Evolutionary conservation across 2,888 invertebrate species (phyloP), one percentile per base, ranked within the genome.

Genomic region (Trachelus troglodyta): DNA sequence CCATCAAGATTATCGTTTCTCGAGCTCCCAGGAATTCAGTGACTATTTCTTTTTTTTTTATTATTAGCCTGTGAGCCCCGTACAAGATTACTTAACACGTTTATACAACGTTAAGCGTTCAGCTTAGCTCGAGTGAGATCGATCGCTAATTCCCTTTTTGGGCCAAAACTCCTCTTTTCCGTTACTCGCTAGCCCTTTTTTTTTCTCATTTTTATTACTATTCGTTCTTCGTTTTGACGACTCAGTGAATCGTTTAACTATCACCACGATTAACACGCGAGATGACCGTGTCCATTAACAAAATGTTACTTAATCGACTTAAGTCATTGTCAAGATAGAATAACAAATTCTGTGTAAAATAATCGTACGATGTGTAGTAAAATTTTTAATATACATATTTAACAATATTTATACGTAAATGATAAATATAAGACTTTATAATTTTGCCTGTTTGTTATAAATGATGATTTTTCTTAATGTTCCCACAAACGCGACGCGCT

Each of bases 271-370:
- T 71, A 71, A 71, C 71, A 71, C 31, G 15, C 33, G 71, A 33
- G 71, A 71, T 85, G 84, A 87, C 85, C 84, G 85, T 87, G 87
- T 90, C 87, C 87, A 87, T 81, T 87, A 86, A 87, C 79, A 81
- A 84, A 84, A 23, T 56, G 89, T 88, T 89, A 89, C 88, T 90
- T 89, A 89, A 89, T 84, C 85, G 83, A 88, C 83, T 86, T 87
- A 84, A 89, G 87, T 89, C 87, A 88, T 87, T 86, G 86, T 88
- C 85, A 84, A 85, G 86, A 85, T 88, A 89, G 89, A 86, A 87
- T 89, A 89, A 88, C 84, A 86, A 88, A 89, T 88, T 90, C 87
- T 89, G 87, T 90, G 89, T 91, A 90, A 90, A 90, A 87, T 91
- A 89, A 90, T 88, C 87, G 89, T 90, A 86, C 87, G 88, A 85